Percentiles rank a stretch among this genome's conserved stretches.
Conservation (phyloP, 1,140 invertebrate genomes). For the Aphelenchoides fujianensis region DNA sequence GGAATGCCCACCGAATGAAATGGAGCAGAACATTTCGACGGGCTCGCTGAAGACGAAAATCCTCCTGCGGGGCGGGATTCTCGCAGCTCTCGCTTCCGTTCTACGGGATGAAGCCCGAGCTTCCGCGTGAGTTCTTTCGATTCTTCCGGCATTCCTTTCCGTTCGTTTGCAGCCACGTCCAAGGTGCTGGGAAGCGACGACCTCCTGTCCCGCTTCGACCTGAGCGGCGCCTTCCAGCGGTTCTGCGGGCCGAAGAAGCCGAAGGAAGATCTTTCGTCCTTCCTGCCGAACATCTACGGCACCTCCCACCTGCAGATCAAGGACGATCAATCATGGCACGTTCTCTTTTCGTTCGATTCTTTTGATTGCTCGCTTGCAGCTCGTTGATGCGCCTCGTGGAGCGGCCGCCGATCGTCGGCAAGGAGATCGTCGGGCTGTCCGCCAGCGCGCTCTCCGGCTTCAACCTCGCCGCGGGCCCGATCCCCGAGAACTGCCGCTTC, state of each 20-base stretch:
- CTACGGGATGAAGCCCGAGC: constrained; percentile 43
- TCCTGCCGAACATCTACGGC: constrained; percentile 50
- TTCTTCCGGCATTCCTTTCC: constrained; percentile 16
- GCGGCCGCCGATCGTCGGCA: constrained; percentile 90
- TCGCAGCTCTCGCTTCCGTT: constrained; percentile 28
- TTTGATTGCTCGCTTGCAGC: constrained; percentile 35
- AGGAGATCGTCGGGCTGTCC: constrained; percentile 82
- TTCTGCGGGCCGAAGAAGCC: constrained; percentile 56
- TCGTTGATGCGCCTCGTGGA: constrained; percentile 84
- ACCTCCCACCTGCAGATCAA: constrained; percentile 47
- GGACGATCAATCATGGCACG: constrained; percentile 22
- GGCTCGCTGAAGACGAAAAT: constrained; percentile 8
- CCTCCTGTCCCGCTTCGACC: constrained; percentile 47
- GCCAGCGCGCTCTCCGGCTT: constrained; percentile 87
- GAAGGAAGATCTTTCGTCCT: constrained; percentile 50
- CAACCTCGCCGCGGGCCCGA: constrained; percentile 84
- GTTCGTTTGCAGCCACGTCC: constrained; percentile 37
- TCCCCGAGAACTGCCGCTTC: constrained; percentile 91
- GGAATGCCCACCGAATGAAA: too few species aligned
- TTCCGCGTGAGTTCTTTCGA: constrained; percentile 37
- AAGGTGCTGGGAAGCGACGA: constrained; percentile 51
- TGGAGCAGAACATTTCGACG: constrained; percentile 1
- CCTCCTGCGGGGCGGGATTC: neutral
- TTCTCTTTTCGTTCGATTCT: constrained; percentile 29
- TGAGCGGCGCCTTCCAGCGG: constrained; percentile 45